phyloP scores from a whole-genome alignment of 2,797 vertebrate genomes.

The Nyctibius grandis region DNA sequence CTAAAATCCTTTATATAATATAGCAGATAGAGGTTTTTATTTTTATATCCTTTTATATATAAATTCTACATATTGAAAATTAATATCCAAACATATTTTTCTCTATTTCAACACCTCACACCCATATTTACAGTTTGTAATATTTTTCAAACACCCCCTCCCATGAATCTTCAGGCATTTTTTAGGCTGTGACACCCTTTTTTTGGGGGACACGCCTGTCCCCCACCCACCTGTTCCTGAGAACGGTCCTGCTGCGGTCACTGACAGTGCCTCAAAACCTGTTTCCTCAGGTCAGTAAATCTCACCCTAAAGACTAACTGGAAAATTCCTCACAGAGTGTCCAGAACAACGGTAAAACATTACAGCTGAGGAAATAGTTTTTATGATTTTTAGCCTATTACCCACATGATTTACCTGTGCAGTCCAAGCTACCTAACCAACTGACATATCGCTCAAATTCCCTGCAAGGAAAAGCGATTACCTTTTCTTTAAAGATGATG shows the following conservation, averaged over 20 bases:
- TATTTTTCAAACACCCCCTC: too few relatives aligned
- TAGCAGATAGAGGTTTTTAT: too few relatives aligned
- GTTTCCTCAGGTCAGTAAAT: neutral
- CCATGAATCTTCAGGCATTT: too few relatives aligned
- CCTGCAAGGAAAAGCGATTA: neutral
- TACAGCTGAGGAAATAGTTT: neutral
- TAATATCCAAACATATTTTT: too few relatives aligned
- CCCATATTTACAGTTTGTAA: too few relatives aligned
- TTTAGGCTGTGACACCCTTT: too few relatives aligned
- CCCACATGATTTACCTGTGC: neutral
- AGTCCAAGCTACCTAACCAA: neutral
- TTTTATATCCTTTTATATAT: too few relatives aligned
- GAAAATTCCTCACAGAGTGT: neutral
- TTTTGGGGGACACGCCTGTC: too few relatives aligned
- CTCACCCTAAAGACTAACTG: neutral
- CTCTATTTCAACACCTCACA: too few relatives aligned
- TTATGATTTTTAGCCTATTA: neutral
- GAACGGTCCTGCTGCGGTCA: neutral
- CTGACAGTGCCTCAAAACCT: neutral
- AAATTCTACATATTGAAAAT: too few relatives aligned
- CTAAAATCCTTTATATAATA: too few relatives aligned
- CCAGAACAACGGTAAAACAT: neutral
- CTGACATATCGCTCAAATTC: neutral
- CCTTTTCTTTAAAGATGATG: neutral
- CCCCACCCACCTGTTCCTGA: too few relatives aligned